Percentiles rank a stretch among this genome's conserved stretches.
These are phyloP conservation scores for Zygogramma bicolorata DNA, from an alignment of 2,888 invertebrate genomes.

Conservation along the genomic window DNA sequence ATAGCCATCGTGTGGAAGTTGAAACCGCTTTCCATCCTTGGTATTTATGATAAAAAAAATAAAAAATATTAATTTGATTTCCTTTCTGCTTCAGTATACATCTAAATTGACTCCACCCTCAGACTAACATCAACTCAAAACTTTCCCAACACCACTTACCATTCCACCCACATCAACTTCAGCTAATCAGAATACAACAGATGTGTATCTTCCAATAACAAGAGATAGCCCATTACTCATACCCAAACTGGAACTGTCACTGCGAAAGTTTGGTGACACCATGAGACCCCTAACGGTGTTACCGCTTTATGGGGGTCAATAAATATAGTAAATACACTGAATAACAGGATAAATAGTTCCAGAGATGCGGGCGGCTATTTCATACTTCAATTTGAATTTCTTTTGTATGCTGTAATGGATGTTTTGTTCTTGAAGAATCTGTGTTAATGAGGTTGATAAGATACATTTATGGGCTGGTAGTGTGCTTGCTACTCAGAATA, in stretches of 20 bases:
- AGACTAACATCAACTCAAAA: background rate
- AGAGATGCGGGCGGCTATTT: conserved; percentile 27
- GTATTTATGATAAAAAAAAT: background rate
- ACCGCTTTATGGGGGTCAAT: conserved; percentile 17
- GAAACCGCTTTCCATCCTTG: too few relatives aligned
- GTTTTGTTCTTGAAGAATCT: conserved; percentile 4
- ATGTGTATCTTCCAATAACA: conserved; percentile 20
- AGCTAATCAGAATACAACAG: conserved; percentile 23
- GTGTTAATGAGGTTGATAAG: background rate
- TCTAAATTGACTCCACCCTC: background rate
- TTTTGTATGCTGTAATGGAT: background rate
- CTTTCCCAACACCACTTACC: conserved; percentile 4
- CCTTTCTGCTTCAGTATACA: background rate
- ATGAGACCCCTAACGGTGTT: conserved; percentile 2
- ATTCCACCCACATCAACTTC: conserved; percentile 22
- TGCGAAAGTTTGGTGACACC: conserved; percentile 18
- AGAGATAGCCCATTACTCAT: conserved; percentile 20
- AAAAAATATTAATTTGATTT: background rate
- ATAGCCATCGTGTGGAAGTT: too few relatives aligned
- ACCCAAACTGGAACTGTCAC: conserved; percentile 10
- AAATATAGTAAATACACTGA: conserved; percentile 2
- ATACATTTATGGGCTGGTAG: background rate
- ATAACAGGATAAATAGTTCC: background rate
- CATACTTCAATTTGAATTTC: conserved; percentile 1
- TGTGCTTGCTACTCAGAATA: background rate